Percentiles rank a stretch among this genome's conserved stretches.
Conservation (phyloP, 2,113 vertebrate genomes). For the Platysternon megacephalum region DNA sequence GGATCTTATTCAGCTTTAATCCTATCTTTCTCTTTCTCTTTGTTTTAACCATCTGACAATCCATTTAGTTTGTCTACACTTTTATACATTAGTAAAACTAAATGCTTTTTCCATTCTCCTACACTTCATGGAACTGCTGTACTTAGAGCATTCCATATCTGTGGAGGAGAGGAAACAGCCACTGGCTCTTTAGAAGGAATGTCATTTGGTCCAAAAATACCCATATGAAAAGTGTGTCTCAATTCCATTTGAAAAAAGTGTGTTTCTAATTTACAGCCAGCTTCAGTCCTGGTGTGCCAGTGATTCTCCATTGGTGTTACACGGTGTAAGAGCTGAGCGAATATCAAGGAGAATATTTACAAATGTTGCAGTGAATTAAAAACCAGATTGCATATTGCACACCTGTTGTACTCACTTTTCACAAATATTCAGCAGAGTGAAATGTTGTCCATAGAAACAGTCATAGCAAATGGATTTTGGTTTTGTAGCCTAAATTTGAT, state of each 20-base stretch:
- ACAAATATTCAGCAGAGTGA: neutral
- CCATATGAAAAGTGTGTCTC: neutral
- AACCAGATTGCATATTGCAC: neutral
- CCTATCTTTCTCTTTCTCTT: neutral
- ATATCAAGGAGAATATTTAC: neutral
- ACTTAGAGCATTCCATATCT: neutral
- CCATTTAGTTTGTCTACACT: neutral
- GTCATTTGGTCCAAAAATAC: neutral
- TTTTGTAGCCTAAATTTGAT: neutral
- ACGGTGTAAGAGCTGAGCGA: accelerated
- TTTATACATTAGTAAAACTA: neutral
- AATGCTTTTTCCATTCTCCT: neutral
- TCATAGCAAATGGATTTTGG: neutral
- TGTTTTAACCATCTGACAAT: neutral
- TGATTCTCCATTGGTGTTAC: neutral
- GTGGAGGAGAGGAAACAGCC: neutral
- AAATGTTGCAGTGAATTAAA: neutral
- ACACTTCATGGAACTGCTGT: neutral
- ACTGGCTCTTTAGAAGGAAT: neutral
- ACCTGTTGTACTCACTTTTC: neutral
- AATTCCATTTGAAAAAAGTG: neutral
- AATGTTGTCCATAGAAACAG: neutral
- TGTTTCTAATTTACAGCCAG: neutral
- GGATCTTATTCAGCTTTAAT: neutral
- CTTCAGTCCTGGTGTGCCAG: neutral